Conservation (phyloP, 37 sponge, comb jelly and placozoan genomes). For the Halisarca cf. caerulea region DNA sequence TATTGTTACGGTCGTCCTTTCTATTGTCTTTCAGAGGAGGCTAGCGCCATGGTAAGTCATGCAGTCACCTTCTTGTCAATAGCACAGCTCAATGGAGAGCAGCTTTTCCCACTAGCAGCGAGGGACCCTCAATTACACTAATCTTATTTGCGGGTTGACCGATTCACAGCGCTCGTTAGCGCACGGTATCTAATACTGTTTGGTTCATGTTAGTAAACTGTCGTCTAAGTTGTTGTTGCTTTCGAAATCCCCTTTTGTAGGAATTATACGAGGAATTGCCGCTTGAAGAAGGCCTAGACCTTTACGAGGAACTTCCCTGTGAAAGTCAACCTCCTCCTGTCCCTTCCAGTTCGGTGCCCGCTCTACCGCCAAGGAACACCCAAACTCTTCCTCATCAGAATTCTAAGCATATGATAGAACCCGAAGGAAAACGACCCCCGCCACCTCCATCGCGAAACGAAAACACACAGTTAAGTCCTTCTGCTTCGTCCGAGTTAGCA, state of each 20-base stretch:
- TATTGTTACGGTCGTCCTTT: no score
- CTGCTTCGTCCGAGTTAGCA: background rate
- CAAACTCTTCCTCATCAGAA: slow-evolving; percentile 7
- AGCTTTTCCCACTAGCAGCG: no score
- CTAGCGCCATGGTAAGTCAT: no score
- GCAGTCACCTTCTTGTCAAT: no score
- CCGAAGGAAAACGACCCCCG: slow-evolving; percentile 3
- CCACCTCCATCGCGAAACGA: background rate
- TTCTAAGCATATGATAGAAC: background rate
- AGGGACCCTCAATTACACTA: no score
- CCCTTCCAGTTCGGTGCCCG: background rate
- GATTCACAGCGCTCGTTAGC: background rate
- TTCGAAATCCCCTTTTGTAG: background rate
- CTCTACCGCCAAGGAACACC: background rate
- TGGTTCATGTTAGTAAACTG: background rate
- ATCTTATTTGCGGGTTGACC: no score
- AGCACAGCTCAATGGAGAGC: no score
- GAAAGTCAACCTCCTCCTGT: background rate
- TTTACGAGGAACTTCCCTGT: slow-evolving; percentile 57
- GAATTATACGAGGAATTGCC: slow-evolving; percentile 73
- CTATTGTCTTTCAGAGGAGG: no score
- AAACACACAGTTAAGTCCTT: background rate
- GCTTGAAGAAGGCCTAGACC: slow-evolving; percentile 4
- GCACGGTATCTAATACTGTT: background rate
- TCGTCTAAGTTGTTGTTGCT: background rate